Base-by-base conservation (phyloP, 2,888 invertebrate genomes). In the Meteorus cinctellus region DNA sequence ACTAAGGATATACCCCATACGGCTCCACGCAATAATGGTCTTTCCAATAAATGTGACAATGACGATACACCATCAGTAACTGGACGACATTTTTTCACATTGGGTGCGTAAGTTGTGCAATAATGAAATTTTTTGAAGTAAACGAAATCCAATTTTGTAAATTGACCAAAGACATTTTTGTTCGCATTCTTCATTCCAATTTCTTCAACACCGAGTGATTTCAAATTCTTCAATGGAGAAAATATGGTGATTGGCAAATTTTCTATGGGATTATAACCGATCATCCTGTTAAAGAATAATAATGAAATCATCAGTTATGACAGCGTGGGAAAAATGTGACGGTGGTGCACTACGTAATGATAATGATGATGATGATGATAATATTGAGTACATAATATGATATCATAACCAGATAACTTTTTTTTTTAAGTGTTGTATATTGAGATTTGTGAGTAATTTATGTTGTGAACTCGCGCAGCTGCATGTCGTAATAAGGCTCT, bases 61-160 rank as follows among this genome's bases (percentile, higher is more conserved):
- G 94, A 93, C 0, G 94, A 94, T 0, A 94, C 90, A 88, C 94
- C 94, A 85, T 94, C 94, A 16, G 92, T 92, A 31, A 90, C 89
- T 0, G 94, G 94, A 45, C 89, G 90, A 81, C 94, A 94, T 80
- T 91, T 90, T 69, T 90, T 89, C 6, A 93, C 92, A 59, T 89
- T 88, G 0, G 93, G 92, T 0, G 92, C 92, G 86, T 91, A 92
- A 3, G 85, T 85, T 2, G 92, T 91, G 82, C 94, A 94, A 84
- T 92, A 94, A 81, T 92, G 91, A 84, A 94, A 94, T 63, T 91
- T 91, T 79, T 92, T 92, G 79, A 93, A 93, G 79, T 93, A 91
- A 86, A 93, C 90, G 76, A 91, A 91, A 75, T 92, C 90, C 29
- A 94, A 86, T 14, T 90, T 89, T 4, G 79, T 80, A 76, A 93